Percentiles rank a stretch among this genome's conserved stretches.
phyloP scores from a whole-genome alignment of 92 coral and sea anemone genomes.

The Zoanthus sansibaricus region DNA sequence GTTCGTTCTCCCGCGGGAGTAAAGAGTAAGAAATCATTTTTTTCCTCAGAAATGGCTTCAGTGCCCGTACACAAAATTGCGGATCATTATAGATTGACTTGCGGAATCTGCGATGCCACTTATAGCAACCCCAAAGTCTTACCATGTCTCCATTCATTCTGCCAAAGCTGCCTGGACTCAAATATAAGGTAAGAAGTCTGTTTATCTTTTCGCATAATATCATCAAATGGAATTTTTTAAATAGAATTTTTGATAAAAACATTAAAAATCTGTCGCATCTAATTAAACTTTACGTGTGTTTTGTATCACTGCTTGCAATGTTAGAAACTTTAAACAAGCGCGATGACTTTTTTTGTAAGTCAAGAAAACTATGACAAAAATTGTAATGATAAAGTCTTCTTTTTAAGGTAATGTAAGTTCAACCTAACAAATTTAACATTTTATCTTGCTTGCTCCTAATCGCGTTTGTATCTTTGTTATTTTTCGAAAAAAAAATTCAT shows the following conservation, averaged over 20 bases:
- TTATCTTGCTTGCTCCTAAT: no score
- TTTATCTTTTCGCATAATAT: neutral
- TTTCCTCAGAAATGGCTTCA: conserved; percentile 64
- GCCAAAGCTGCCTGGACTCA: conserved; percentile 83
- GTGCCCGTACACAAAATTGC: conserved; percentile 82
- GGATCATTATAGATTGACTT: conserved; percentile 77
- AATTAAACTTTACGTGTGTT: neutral
- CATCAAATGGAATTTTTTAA: neutral
- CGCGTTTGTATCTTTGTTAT: no score
- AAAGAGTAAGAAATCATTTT: neutral
- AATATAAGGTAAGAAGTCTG: conserved; percentile 66
- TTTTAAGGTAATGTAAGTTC: no score
- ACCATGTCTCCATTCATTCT: conserved; percentile 88
- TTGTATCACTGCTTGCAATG: neutral
- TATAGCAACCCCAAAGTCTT: conserved; percentile 86
- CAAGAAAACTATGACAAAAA: neutral
- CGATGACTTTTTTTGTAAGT: neutral
- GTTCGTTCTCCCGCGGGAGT: neutral
- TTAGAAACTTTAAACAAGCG: neutral
- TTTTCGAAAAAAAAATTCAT: no score
- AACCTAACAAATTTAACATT: no score
- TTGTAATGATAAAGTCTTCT: no score
- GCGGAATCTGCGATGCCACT: conserved; percentile 85
- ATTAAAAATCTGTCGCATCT: neutral
- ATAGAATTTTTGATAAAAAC: no score